Base-by-base conservation (phyloP, 2,113 vertebrate species). In the cattle (Bos taurus) region DNA sequence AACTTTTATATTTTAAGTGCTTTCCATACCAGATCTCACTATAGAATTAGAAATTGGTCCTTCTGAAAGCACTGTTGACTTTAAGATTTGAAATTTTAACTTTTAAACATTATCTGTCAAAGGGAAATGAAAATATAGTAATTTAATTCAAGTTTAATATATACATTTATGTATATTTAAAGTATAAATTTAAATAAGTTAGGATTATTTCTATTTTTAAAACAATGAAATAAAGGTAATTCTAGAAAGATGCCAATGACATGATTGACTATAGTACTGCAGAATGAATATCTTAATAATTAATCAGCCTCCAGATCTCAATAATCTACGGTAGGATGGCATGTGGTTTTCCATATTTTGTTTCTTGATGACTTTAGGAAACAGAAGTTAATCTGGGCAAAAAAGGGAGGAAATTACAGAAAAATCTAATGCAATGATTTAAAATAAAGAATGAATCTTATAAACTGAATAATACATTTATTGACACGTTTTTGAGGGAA, bases 321-420 rank as follows among this genome's bases (percentile, higher is more conserved):
- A 67, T 89, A 80, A 80, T 36, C 59, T 97, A 86, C 4, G 59
- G 6, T 21, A 81, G 6, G 28, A 77, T 85, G 25, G 28, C 40
- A 40, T 93, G 30, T 81, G 86, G 90, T 90, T 93, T 90, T 97
- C 52, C 28, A 81, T 28, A 30, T 48, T 90, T 52, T 71, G 10
- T 85, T 95, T 67, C 77, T 62, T 91, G 43, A n/a, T 93, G 30
- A 54, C n/a, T 52, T 96, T 71, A 60, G 88, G n/a, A 90, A 97
- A 40, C 9, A 92, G 3, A 60, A n/a, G 40, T n/a, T 86, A 86
- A 82, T 50, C 40, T 85, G 19, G 26, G 10, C 43, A 81, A 48
- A 94, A 82, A 40, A 57, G 23, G 28, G 33, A 82, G 33, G 54
- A 21, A 94, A 28, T 82, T 90, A 86, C 7, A 92, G 40, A 56